Conservation (phyloP, 2,888 invertebrate species). For the Lumbricus terrestris region DNA sequence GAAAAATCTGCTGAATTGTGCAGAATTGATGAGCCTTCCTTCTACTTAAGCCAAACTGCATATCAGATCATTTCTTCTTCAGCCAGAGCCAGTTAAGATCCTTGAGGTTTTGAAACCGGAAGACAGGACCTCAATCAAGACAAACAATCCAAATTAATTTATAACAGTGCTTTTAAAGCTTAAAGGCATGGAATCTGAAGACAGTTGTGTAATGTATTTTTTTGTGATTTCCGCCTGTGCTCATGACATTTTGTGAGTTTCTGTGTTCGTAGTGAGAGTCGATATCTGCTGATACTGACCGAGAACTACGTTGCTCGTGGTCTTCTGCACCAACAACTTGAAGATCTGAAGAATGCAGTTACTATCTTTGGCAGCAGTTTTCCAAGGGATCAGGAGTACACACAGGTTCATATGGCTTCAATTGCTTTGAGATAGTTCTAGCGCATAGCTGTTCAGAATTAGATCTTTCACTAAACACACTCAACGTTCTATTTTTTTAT, state of each 20-base stretch:
- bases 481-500: neutral
- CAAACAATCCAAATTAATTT: neutral
- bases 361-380: slow-evolving; percentile 55
- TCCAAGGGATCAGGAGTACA: slow-evolving; percentile 51
- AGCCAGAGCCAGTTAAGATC: neutral
- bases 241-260: neutral
- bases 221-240: neutral
- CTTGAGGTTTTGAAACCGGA: neutral
- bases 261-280: slow-evolving; percentile 45
- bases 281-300: slow-evolving; percentile 52
- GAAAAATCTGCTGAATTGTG: too few relatives aligned
- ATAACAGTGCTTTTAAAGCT: neutral
- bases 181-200: neutral
- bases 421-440: neutral
- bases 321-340: slow-evolving; percentile 48
- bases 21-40: too few relatives aligned
- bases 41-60: too few relatives aligned
- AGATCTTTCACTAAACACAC: neutral
- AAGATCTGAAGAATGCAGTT: slow-evolving; percentile 42
- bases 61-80: neutral
- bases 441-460: neutral
- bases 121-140: neutral
- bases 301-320: slow-evolving; percentile 53
- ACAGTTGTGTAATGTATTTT: neutral
- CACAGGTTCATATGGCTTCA: slow-evolving; percentile 42